Percentiles rank a stretch among this genome's conserved stretches.
Conservation (phyloP, 1,140 invertebrate genomes). For the Drosophila micromelanica region DNA sequence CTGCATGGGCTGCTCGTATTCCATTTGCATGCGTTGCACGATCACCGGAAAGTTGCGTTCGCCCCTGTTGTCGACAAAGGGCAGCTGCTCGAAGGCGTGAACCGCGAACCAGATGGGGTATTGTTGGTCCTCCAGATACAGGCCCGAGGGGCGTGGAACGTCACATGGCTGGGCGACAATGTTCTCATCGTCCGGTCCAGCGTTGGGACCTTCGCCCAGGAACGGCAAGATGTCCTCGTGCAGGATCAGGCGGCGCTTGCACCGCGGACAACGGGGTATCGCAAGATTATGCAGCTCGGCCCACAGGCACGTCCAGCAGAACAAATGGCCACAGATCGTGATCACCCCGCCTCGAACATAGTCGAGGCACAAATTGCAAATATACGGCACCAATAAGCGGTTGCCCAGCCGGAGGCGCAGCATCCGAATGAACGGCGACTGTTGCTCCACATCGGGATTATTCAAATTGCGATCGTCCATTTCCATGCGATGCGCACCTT, state of each 20-base stretch:
- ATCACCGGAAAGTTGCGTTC: not conserved
- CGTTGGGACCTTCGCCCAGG: conserved; percentile 46
- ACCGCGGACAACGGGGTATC: conserved; percentile 32
- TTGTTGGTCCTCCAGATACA: conserved; percentile 15
- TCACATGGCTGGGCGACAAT: conserved; percentile 35
- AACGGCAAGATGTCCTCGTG: conserved; percentile 57
- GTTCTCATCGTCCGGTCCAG: not conserved
- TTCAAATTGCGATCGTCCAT: not conserved
- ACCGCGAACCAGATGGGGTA: conserved; percentile 31
- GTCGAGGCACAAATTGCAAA: conserved; percentile 33
- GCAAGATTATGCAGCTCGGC: not conserved
- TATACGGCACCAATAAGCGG: not conserved
- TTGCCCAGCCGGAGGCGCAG: not conserved
- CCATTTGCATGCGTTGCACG: not conserved
- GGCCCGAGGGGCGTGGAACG: conserved; percentile 52
- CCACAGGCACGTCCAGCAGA: conserved; percentile 61
- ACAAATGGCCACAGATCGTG: conserved; percentile 60
- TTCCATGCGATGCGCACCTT: not conserved
- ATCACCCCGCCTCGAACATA: conserved; percentile 39
- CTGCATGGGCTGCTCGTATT: not conserved
- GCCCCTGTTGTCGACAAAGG: not conserved
- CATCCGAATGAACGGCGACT: too few relatives aligned
- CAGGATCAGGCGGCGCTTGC: conserved; percentile 17
- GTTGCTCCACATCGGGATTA: not conserved
- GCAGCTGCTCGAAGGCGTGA: not conserved